Evolutionary conservation across 2,797 vertebrate genomes (phyloP), one percentile per base, ranked within the genome.

Genomic region (Columba guinea): DNA sequence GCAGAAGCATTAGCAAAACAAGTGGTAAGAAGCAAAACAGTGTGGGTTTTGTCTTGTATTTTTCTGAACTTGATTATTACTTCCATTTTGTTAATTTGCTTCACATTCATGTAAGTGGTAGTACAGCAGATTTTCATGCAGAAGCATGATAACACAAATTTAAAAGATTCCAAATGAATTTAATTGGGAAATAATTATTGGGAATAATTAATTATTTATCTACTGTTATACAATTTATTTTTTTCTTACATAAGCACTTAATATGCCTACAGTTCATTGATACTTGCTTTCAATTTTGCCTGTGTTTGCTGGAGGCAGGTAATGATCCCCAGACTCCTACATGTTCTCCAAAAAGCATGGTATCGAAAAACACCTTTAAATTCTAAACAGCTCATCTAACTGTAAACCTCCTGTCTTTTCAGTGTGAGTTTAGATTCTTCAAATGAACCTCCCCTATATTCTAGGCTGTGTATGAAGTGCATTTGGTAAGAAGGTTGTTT

Each of bases 11-110:
- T 48, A 76, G 41, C 53, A 85, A 83, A 91, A 56, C 44, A 84
- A 76, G 21, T 4, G 6, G 20, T 63, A 65, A 56, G 73, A 87
- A 89, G 59, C 34, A 64, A 59, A 79, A 49, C 10, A 39, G 21
- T 7, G 1, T 11, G 48, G 26, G 0, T 16, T 93, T 68, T 85
- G 27, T 65, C 27, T 77, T 2, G 0, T 48, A 2, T 20, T 69
- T 67, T 77, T 83, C 39, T 48, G 49, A 59, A 46, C 6, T 52
- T 22, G 22, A 3, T 74, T 68, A 32, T 70, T 73, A 21, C 15
- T 75, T 65, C 3, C 1, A 3, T 74, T 48, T 34, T 17, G 13
- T 65, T 73, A 17, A 64, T 62, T 70, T 79, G 10, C 24, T 60
- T 75, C 28, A 13, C 5, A 8, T 64, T 84, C 35, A 7, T 13